Percentiles rank a stretch among this genome's conserved stretches.
phyloP scores from a whole-genome alignment of 2,888 invertebrate genomes.

The Pteria penguin region DNA sequence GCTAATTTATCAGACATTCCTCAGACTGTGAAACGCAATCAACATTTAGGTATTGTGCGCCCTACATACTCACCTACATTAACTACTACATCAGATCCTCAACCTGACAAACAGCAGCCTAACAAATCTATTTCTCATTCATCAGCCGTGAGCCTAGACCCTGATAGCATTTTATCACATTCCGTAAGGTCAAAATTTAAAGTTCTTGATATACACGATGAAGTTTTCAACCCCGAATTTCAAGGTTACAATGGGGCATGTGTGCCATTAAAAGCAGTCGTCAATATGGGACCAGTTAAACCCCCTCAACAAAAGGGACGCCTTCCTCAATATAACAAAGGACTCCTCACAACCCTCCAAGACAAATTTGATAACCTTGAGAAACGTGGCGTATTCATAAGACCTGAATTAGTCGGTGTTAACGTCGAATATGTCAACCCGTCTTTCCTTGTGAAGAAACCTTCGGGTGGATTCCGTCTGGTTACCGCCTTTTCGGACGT shows the following conservation, averaged over 20 bases:
- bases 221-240: constrained; percentile 7
- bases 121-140: background rate
- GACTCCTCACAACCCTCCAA: constrained; percentile 47
- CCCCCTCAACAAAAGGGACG: constrained; percentile 52
- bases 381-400: constrained; percentile 44
- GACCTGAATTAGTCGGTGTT: constrained; percentile 46
- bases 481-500: constrained; percentile 57
- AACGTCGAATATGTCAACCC: constrained; percentile 62
- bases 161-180: constrained; percentile 6
- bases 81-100: background rate
- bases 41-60: constrained; percentile 16
- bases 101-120: background rate
- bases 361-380: constrained; percentile 53
- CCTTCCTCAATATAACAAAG: constrained; percentile 46
- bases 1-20: constrained; percentile 7
- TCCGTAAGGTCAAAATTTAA: background rate
- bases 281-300: constrained; percentile 55
- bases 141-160: constrained; percentile 2
- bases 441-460: constrained; percentile 57
- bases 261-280: constrained; percentile 47
- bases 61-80: background rate
- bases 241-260: constrained; percentile 49
- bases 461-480: constrained; percentile 47
- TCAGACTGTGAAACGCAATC: background rate
- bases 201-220: background rate